Base-by-base conservation (phyloP, 2,113 vertebrate genomes). In the Rhipidura dahli region DNA sequence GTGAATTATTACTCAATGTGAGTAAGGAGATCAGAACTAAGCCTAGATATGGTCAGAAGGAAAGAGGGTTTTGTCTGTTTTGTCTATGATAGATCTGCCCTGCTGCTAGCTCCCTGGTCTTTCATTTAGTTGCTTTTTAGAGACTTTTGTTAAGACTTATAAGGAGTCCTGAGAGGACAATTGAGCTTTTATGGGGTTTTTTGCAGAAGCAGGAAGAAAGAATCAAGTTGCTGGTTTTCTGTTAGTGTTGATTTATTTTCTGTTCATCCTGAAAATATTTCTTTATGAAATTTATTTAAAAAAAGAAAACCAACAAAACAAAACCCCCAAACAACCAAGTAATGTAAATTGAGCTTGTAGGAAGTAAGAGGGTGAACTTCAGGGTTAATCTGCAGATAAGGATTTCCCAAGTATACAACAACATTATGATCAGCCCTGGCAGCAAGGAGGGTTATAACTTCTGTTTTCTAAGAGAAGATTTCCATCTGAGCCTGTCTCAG, bases 111-210 rank as follows among this genome's bases (percentile, higher is more conserved):
- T 96, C 93, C 90, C 94, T 83, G 51, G 86, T 96, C 95, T 95
- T 97, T 91, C 90, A 96, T 96, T 96, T 94, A 96, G 93, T 89
- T 96, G 91, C 93, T 85, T 96, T 95, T 96, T 96, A 96, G 93
- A 95, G 92, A 96, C 94, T 94, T 97, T 93, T 96, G 83, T 96
- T 96, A 96, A 96, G 93, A 95, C 73, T 95, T 95, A 53, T 75
- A 91, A 96, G 83, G 90, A 84, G 90, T 92, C 96, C 96, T 95
- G 79, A 89, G 94, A 97, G 97, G 63, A 96, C 94, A 94, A 94
- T 95, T 92, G 92, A 95, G 90, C 81, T 90, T 97, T 97, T 95
- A 96, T 95, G 68, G 26, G 5, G 1, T 94, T 94, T 68, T 95
- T 92, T 93, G 42, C 64, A 91, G 92, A 92, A 85, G 70, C 86